Base-by-base conservation (phyloP, 2,888 invertebrate species). In the Autographa pulchrina region DNA sequence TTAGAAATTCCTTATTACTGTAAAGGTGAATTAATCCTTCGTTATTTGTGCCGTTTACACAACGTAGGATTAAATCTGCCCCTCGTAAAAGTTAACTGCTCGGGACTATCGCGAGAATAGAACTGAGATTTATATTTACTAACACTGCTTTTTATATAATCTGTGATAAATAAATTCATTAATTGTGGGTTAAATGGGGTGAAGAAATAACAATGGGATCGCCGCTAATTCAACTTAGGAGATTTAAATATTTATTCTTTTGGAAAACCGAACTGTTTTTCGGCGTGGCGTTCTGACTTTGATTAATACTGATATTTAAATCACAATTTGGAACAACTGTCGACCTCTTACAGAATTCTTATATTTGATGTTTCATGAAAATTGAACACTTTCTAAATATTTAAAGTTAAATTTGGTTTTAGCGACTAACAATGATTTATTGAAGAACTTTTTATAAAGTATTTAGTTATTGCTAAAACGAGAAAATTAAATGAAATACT, bases 281-380 rank as follows among this genome's bases (percentile, higher is more conserved):
- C 86, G 74, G 81, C 81, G 84, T 80, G 89, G 86, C 90, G 88
- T 86, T 88, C 75, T 74, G 82, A 78, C 85, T 85, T 87, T 91
- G 91, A 94, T 93, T 92, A 91, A 93, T 94, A 88, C 83, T 85
- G 77, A 83, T 92, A 91, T 92, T 92, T 88, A 92, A 94, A 92
- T 92, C 73, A 74, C 80, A 82, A 74, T 79, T 77, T 68, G 73
- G 70, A 78, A 74, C 74, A 74, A 80, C 70, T 71, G 78, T 70
- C 62, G 81, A 74, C 65, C 65, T 70, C 73, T 67, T 74, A 61
- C 63, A 63, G 52, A 25, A 70, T 74, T 75, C 35, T 71, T 79
- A 68, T 8, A 63, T 70, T 72, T 72, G 75, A 79, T 68, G 77
- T 79, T 82, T 25, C 66, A 32, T 54, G 16, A 43, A 13, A 54